Evolutionary conservation across 2,113 vertebrate species (phyloP).

Genomic region (Melospiza melodia): DNA sequence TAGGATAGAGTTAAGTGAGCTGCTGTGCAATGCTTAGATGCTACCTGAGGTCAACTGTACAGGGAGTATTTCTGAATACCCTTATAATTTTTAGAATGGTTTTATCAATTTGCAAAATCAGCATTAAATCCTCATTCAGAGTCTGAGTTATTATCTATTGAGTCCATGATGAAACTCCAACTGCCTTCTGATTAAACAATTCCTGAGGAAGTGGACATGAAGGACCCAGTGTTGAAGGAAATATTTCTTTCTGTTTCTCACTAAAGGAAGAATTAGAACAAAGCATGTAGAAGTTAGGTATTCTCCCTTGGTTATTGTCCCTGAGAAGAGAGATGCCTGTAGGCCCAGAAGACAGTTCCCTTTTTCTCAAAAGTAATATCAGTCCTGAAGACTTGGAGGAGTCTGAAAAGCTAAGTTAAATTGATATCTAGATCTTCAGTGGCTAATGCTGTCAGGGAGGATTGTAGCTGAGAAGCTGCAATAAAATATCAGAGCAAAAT

Average conservation of each 20-base stretch:
- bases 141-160: neutral
- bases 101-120: neutral
- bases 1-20: neutral
- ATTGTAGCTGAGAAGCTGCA: neutral
- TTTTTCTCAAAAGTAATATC: neutral
- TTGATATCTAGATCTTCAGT: neutral
- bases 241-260: neutral
- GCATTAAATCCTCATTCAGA: neutral
- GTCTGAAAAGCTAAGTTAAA: neutral
- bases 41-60: neutral
- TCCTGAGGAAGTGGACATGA: neutral
- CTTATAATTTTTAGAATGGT: neutral
- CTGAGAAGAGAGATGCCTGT: neutral
- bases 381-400: neutral
- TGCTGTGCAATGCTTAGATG: neutral
- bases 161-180: neutral
- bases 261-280: neutral
- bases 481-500: neutral
- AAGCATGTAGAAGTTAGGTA: neutral
- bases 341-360: neutral
- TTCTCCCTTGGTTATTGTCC: neutral
- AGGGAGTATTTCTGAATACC: neutral
- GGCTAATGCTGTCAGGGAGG: neutral
- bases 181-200: neutral
- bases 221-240: neutral